Evolutionary conservation across 2,113 vertebrate species (phyloP), one percentile per base, ranked within the genome.

Genomic region (Melozone crissalis): DNA sequence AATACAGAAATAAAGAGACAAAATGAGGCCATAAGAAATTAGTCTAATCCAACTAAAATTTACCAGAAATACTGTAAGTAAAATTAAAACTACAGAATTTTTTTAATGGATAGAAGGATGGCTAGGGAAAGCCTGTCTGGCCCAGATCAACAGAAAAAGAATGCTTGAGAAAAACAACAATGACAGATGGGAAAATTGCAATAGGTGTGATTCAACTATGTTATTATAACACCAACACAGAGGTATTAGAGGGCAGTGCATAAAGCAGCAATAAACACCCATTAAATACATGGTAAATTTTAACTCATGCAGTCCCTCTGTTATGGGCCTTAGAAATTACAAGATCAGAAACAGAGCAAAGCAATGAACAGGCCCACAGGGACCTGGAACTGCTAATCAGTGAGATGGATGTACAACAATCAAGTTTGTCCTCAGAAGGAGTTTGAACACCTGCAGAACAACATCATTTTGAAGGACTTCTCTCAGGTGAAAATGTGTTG

Each of bases 21-120:
- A 97, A 97, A 97, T 95, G 93, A 96, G 95, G 93, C 95, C 93
- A 76, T 57, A 95, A 93, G 84, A 95, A 98, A 78, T 94, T 94
- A 80, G 90, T 94, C 66, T 82, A 95, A 96, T 82, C 72, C 90
- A 95, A 86, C 69, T 90, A 90, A 51, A 93, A 77, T 84, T 90
- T 90, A 80, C 82, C 87, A 87, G 86, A 92, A 97, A 93, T 90
- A 43, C 33, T 73, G 26, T 71, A 66, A 95, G 95, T 46, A 84
- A 79, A 65, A 22, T 54, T 47, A 47, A 57, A 84, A 47, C 12
- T 28, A 39, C 49, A 46, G 11, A 6, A 2, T 33, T 49, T 37
- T 35, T 62, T 65, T 43, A 37, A 92, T 20, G 17, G 27, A 22
- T 23, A 67, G n/a, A 88, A 90, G 33, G 83, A 81, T 30, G 19